Evolutionary conservation across 64 coral and sea anemone genomes (phyloP).

Genomic region (Stichodactyla mertensii): DNA sequence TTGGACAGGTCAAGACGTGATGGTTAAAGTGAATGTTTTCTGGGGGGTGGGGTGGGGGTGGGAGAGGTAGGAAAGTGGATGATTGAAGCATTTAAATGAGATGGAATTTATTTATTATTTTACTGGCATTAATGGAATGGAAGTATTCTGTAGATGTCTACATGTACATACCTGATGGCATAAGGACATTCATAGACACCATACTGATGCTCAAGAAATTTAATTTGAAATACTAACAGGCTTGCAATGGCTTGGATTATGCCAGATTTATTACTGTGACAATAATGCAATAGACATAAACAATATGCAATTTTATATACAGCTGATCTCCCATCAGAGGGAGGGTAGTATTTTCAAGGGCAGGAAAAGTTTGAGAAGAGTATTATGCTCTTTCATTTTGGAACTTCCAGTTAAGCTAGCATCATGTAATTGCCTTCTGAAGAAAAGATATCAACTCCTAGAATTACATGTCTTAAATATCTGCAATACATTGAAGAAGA

Average conservation of each 20-base stretch:
- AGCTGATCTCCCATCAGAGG: too few relatives aligned
- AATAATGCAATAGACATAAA: background rate
- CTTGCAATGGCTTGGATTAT: background rate
- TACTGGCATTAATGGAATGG: too few relatives aligned
- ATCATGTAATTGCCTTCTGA: too few relatives aligned
- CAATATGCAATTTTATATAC: too few relatives aligned
- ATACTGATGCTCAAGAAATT: background rate
- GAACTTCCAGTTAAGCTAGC: too few relatives aligned
- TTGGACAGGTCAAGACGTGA: background rate
- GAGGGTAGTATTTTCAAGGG: background rate
- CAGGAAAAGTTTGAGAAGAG: background rate
- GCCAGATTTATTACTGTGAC: background rate
- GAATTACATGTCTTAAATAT: too few relatives aligned
- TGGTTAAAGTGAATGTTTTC: too few relatives aligned
- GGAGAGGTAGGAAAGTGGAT: background rate
- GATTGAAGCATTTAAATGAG: background rate
- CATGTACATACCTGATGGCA: background rate
- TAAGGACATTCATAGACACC: constrained; percentile 10
- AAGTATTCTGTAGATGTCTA: background rate
- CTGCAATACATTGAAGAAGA: background rate
- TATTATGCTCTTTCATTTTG: background rate
- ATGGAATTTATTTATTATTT: background rate
- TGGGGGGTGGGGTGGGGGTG: background rate
- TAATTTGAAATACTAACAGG: background rate
- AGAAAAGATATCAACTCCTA: too few relatives aligned